These are phyloP conservation scores for Drosophila dunni DNA, from an alignment of 1,140 invertebrate species.

Conservation along the genomic window DNA sequence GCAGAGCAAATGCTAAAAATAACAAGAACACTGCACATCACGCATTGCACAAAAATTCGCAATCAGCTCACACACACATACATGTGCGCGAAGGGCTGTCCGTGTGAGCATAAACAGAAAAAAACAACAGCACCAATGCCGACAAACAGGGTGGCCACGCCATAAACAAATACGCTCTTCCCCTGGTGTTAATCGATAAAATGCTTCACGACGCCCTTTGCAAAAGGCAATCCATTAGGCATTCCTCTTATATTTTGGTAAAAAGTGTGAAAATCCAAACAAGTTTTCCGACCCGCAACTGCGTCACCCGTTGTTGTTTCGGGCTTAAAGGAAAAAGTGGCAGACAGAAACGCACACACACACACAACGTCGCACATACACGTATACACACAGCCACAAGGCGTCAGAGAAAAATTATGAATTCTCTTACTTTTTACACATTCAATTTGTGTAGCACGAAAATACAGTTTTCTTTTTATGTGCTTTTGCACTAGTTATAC, in stretches of 20 bases:
- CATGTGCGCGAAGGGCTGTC: conserved; percentile 7
- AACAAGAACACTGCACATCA: conserved; percentile 24
- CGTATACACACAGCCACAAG: conserved; percentile 6
- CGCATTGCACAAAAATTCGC: conserved; percentile 27
- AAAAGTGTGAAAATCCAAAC: conserved; percentile 67
- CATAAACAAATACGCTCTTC: conserved; percentile 47
- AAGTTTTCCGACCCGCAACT: conserved; percentile 67
- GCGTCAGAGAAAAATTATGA: conserved; percentile 5
- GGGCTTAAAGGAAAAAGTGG: conserved; percentile 24
- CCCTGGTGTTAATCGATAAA: conserved; percentile 57
- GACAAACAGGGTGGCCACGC: conserved; percentile 10
- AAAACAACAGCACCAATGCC: neutral
- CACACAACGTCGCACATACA: conserved; percentile 19
- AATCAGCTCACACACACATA: neutral
- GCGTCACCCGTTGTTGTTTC: conserved; percentile 50
- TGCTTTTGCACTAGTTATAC: conserved; percentile 48
- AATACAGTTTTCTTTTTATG: conserved; percentile 29
- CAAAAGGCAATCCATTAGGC: conserved; percentile 13
- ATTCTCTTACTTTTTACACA: conserved; percentile 55
- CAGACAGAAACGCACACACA: conserved; percentile 22
- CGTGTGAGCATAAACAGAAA: conserved; percentile 20
- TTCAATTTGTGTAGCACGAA: conserved; percentile 44
- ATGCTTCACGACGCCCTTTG: conserved; percentile 24
- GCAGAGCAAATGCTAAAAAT: conserved; percentile 65
- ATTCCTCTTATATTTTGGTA: conserved; percentile 28